Base-by-base conservation (phyloP, 2,888 invertebrate species). In the Corbicula japonica region DNA sequence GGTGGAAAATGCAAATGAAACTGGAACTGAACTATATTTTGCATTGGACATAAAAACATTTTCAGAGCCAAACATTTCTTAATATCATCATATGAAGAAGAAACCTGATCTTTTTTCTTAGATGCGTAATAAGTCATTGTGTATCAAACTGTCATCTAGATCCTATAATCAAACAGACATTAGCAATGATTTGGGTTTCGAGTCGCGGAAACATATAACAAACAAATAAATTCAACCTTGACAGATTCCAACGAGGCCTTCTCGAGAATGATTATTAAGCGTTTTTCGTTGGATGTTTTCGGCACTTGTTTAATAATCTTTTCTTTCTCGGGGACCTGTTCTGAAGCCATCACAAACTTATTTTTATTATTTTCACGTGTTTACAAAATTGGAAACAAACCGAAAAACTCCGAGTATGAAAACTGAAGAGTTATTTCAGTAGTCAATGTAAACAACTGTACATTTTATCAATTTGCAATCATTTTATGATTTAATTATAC, bases 221-320 rank as follows among this genome's bases (percentile, higher is more conserved):
- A 32, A 28, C 34, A 30, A 30, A 15, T 50, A 21, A 48, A 23
- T 8, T 52, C 56, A 48, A 98, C 98, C 95, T 99, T 99, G 0
- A 98, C 98, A 52, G 98, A 97, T 94, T 99, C 99, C 66, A 99
- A 94, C 91, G 98, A 98, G 3, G 99, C 98, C 74, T 97, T 96
- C 94, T 99, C 99, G 69, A 99, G 94, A 75, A 99, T 96, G 48
- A 99, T 96, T 85, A 99, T 97, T 26, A 99, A 94, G 62, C 99
- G 96, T 93, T 98, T 98, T 89, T 98, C 97, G 93, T 97, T 96
- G 87, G 97, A 96, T 89, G 96, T 96, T 58, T 97, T 95, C 85
- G 97, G 97, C 23, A 95, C 95, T n/a, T 96, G 95, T 80, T 86
- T 87, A 6, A 87, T 86, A 18, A 86, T 71, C 70, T 80, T 83